These are phyloP conservation scores for Drosophila mayaguana DNA, from an alignment of 2,888 invertebrate species.

Conservation along the genomic window DNA sequence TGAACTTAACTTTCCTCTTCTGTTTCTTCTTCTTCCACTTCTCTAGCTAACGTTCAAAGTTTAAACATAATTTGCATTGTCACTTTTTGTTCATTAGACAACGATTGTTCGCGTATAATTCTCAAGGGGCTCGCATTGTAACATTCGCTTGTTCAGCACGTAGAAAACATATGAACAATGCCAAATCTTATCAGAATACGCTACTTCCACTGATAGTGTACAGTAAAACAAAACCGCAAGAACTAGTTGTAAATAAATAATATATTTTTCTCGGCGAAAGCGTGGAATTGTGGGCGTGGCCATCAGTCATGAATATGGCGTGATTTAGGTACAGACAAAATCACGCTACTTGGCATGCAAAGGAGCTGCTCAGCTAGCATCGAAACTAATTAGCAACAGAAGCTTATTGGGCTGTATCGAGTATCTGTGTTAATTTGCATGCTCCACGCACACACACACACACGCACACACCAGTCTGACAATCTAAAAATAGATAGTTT, in stretches of 20 bases:
- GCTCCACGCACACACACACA: neutral
- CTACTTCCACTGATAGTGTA: slow-evolving; percentile 31
- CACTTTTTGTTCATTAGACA: slow-evolving; percentile 32
- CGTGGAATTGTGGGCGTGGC: slow-evolving; percentile 30
- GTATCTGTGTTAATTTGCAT: slow-evolving; percentile 29
- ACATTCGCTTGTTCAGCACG: slow-evolving; percentile 24
- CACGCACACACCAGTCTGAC: neutral
- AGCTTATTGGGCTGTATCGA: slow-evolving; percentile 40
- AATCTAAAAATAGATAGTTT: neutral
- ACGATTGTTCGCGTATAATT: slow-evolving; percentile 55
- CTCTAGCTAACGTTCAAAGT: slow-evolving; percentile 54
- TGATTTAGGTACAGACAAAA: slow-evolving; percentile 39
- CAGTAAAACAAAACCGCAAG: slow-evolving; percentile 2
- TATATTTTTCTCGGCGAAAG: slow-evolving; percentile 52
- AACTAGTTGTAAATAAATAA: slow-evolving; percentile 18
- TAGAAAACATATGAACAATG: slow-evolving; percentile 36
- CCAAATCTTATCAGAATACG: slow-evolving; percentile 62
- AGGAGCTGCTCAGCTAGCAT: slow-evolving; percentile 2
- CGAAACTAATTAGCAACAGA: slow-evolving; percentile 24
- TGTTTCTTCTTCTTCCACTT: slow-evolving; percentile 1
- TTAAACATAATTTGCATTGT: slow-evolving; percentile 38
- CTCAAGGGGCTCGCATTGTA: slow-evolving; percentile 44
- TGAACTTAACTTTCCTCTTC: neutral
- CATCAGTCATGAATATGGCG: slow-evolving; percentile 47
- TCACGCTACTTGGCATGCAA: slow-evolving; percentile 45